Evolutionary conservation across 2,797 vertebrate genomes (phyloP).

Genomic region (Gorsachius magnificus): DNA sequence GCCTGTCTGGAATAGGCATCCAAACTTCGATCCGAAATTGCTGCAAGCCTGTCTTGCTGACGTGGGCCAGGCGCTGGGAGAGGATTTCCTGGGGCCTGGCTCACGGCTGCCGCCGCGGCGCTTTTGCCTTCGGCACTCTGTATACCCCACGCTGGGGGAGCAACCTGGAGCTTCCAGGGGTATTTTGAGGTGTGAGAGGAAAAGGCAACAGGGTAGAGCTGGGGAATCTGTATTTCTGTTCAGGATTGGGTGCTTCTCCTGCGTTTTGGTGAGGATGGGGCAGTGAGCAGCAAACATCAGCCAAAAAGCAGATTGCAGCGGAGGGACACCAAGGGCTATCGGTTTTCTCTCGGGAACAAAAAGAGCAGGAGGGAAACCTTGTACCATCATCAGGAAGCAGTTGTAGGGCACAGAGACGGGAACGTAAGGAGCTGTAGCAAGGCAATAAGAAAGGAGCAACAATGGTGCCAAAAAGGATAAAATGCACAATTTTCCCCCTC

Average conservation of each 20-base stretch:
- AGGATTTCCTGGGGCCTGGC: background rate
- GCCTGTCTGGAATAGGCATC: fast-evolving
- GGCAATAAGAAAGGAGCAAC: background rate
- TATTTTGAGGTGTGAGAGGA: background rate
- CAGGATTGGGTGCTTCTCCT: background rate
- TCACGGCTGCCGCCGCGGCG: background rate
- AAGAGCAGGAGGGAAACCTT: background rate
- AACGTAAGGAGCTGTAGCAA: background rate
- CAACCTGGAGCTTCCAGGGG: background rate
- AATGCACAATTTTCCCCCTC: background rate
- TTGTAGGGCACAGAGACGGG: background rate
- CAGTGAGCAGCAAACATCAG: background rate
- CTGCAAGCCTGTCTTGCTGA: background rate
- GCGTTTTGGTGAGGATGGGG: background rate
- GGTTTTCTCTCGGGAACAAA: background rate
- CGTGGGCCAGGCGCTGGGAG: background rate
- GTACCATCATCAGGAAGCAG: background rate
- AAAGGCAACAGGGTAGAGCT: background rate
- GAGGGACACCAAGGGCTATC: background rate
- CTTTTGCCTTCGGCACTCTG: background rate
- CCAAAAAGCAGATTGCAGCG: background rate
- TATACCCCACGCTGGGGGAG: fast-evolving
- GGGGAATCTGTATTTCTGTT: background rate
- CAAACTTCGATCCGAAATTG: background rate
- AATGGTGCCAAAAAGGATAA: background rate